These are phyloP conservation scores for Heterotilapia buettikoferi DNA, from an alignment of 2,113 vertebrate species.

Conservation along the genomic window DNA sequence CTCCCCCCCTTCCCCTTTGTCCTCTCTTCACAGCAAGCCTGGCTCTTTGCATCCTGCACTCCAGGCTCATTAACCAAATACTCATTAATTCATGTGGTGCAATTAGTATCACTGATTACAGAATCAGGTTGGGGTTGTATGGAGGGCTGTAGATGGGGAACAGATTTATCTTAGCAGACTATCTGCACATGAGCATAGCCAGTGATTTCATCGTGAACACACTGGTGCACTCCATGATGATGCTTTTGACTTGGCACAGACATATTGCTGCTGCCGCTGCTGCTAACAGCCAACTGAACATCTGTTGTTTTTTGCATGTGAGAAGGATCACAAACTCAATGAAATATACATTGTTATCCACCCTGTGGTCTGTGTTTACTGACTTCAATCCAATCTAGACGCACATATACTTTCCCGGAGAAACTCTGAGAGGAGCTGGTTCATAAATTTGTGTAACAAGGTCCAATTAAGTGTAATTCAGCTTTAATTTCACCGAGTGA, in stretches of 20 bases:
- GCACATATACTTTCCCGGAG: background rate
- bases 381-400: background rate
- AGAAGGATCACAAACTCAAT: background rate
- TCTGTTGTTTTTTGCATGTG: conserved; percentile 3
- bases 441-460: background rate
- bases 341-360: background rate
- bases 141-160: background rate
- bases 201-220: background rate
- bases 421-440: background rate
- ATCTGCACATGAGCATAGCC: background rate
- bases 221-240: background rate
- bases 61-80: conserved; percentile 51
- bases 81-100: conserved; percentile 52
- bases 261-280: background rate
- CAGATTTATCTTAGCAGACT: background rate
- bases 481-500: background rate
- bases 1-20: background rate
- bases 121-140: background rate
- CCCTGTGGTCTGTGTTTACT: background rate
- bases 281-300: background rate
- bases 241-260: background rate
- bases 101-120: conserved; percentile 31
- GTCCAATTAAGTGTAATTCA: background rate
- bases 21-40: conserved; percentile 12
- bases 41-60: conserved; percentile 30